Percentiles rank a stretch among this genome's conserved stretches.
These are phyloP conservation scores for Muscicapa striata DNA, from an alignment of 2,797 vertebrate genomes.

Conservation along the genomic window DNA sequence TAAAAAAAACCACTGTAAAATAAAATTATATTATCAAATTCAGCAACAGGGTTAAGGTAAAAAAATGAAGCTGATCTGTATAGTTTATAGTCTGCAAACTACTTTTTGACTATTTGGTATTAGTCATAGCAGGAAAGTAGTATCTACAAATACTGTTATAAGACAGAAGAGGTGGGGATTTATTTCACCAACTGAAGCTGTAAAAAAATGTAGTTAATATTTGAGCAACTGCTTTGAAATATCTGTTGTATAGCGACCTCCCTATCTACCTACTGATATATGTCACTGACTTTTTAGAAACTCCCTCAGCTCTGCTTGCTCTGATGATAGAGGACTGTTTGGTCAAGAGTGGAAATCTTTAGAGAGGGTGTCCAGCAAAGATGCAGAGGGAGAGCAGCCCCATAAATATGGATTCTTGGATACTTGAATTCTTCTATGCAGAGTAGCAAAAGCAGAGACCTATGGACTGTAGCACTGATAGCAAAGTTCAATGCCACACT, in stretches of 20 bases:
- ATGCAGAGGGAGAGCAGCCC: neutral
- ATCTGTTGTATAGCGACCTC: neutral
- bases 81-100: neutral
- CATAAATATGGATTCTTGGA: neutral
- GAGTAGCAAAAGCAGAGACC: neutral
- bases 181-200: neutral
- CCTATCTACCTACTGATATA: neutral
- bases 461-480: neutral
- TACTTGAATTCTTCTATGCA: neutral
- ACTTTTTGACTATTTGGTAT: neutral
- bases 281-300: neutral
- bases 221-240: neutral
- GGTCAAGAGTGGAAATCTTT: neutral
- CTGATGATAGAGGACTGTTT: neutral
- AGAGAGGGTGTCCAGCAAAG: neutral
- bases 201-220: neutral
- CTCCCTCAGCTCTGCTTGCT: neutral
- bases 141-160: neutral
- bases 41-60: neutral
- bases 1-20: neutral
- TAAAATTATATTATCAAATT: neutral
- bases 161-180: neutral
- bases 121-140: neutral
- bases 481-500: neutral
- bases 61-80: neutral